Base-by-base conservation (phyloP, 2,888 invertebrate genomes). In the Neoaliturus tenellus region DNA sequence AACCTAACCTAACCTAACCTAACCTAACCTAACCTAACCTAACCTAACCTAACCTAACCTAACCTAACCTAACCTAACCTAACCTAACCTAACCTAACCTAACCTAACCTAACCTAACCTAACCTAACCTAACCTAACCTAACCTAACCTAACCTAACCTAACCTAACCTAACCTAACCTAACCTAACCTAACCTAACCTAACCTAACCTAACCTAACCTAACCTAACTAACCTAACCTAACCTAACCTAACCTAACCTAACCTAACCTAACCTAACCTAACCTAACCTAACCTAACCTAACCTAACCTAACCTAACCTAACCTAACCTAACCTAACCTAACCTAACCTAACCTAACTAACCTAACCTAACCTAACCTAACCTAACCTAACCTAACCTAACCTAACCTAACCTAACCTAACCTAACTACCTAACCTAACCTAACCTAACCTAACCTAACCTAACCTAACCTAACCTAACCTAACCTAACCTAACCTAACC, bases 111-210 rank as follows among this genome's bases (percentile, higher is more conserved):
- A 82, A 82, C 82, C 82, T 82, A 82, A 82, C 82, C n/a, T n/a
- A n/a, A n/a, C n/a, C n/a, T n/a, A n/a, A 81, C 81, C 81, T 81
- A 71, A 82, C 82, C 82, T 71, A 82, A 82, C 82, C 82, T 82
- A 82, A 82, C 73, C 73, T 51, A 51, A 82, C 82, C 55, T 31
- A 75, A 51, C 73, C 75, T 55, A 73, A 86, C 86, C 87, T 86
- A 86, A 87, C 87, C 86, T 86, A 86, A 87, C 87, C 87, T 85
- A 86, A 87, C 87, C 87, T 86, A 87, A 55, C 80, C 44, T 55
- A 55, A 87, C 87, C 87, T 85, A 87, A 87, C 87, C 87, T 86
- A 86, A 87, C 87, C 88, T 86, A 86, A 88, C 87, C 88, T 87
- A 86, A 87, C 87, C 87, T 84, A 84, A 85, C 85, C 87, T 83